Conservation (phyloP, 2,888 invertebrate genomes). For the Cephalotes varians region DNA sequence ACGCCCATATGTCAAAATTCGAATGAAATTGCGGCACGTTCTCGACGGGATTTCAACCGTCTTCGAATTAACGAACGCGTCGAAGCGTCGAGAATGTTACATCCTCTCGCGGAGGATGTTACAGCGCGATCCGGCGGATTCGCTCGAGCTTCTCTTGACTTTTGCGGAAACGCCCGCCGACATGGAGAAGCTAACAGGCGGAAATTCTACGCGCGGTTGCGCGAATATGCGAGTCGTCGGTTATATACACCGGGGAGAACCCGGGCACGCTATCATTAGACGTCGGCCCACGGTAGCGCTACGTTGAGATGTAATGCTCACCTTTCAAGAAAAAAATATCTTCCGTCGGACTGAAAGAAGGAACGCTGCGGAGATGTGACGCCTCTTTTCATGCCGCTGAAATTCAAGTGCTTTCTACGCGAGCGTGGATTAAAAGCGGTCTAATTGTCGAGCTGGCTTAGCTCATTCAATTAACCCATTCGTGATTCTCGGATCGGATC, state of each 20-base stretch:
- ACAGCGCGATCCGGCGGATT: constrained; percentile 31
- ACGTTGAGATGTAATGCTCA: constrained; percentile 33
- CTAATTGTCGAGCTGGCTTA: constrained; percentile 25
- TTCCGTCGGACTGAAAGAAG: constrained; percentile 17
- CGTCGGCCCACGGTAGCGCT: constrained; percentile 34
- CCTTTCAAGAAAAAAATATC: constrained; percentile 29
- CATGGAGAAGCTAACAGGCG: constrained; percentile 69
- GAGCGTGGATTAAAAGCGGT: constrained; percentile 14
- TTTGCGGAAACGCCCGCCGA: constrained; percentile 67
- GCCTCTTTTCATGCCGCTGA: constrained; percentile 23
- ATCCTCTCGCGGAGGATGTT: constrained; percentile 31
- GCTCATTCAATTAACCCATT: constrained; percentile 11
- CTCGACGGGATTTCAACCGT: constrained; percentile 39
- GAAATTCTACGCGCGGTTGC: constrained; percentile 69
- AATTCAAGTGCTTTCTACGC: constrained; percentile 20
- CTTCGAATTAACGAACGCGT: constrained; percentile 65
- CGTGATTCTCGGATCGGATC: constrained; percentile 3
- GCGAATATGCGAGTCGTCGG: constrained; percentile 48
- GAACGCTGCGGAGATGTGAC: neutral
- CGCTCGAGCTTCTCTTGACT: constrained; percentile 58
- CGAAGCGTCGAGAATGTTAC: constrained; percentile 57
- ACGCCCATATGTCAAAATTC: constrained; percentile 1
- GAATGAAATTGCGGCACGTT: constrained; percentile 4
- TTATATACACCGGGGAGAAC: constrained; percentile 14
- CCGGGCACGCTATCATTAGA: constrained; percentile 55